Evolutionary conservation across 2,888 invertebrate genomes (phyloP), one percentile per base, ranked within the genome.

Genomic region (Bhutanitis thaidina): DNA sequence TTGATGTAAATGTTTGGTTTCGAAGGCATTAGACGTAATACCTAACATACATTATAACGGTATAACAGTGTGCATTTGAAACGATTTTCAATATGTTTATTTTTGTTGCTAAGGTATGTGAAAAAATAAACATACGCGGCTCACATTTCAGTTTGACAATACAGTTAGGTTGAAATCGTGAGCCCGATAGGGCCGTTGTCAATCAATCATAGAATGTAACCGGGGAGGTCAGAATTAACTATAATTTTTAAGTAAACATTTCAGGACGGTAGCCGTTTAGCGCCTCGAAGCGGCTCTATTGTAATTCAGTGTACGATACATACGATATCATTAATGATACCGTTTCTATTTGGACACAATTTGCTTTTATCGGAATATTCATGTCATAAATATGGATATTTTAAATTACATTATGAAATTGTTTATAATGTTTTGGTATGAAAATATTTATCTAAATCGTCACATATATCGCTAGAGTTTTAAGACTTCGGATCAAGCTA

Each of bases 201-300:
- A 57, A 58, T 67, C 63, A 65, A 66, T 68, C 62, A 60, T 57
- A 55, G 66, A 64, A 60, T 63, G 64, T 58, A 51, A 53, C 57
- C 53, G 48, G 57, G 54, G 49, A 51, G 67, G 59, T 71, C 35
- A 68, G 70, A 80, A 80, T 75, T 65, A 71, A 65, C 59, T 59
- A 71, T 80, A 80, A 81, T 77, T 76, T 62, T 60, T 67, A 62
- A 39, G 70, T 67, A 80, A 79, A 80, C 74, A 77, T 39, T 39
- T 44, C 54, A 30, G 58, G 62, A 72, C 71, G 73, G 74, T 72
- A 70, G 67, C 62, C 74, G 72, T 67, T 81, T 80, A 80, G 76
- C 77, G 60, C 61, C 14, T 14, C 3, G 15, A 9, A 15, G 25
- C 15, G 34, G 43, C 29, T 36, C 15, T n/a, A 25, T 34, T 43